Conservation (phyloP, 2,113 vertebrate species). For the Malurus alboscapulatus region DNA sequence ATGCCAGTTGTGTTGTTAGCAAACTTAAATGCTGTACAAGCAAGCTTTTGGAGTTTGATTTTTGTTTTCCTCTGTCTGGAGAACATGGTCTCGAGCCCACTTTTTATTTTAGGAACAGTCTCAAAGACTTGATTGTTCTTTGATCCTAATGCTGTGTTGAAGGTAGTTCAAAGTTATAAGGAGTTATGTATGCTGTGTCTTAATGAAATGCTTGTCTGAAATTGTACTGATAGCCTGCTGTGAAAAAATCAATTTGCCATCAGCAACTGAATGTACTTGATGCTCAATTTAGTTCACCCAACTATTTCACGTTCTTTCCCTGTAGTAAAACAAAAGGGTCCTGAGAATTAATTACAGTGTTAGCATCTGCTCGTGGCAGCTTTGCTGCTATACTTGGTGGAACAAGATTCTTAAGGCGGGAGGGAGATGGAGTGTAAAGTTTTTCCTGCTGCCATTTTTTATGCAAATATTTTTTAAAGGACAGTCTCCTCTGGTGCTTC, state of each 20-base stretch:
- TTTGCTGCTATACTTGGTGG: neutral
- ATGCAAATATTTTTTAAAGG: neutral
- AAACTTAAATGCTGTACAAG: neutral
- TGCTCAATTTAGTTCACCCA: conserved; percentile 51
- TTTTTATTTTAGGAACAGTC: conserved; percentile 25
- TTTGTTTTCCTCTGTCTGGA: neutral
- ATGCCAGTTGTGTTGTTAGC: neutral
- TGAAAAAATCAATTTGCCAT: conserved; percentile 63
- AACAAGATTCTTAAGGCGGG: neutral
- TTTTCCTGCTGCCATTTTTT: neutral
- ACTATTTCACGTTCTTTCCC: conserved; percentile 47
- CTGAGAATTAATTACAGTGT: conserved; percentile 61
- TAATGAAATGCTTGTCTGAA: conserved; percentile 58
- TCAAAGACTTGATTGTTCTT: conserved; percentile 36
- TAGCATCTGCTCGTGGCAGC: conserved; percentile 57
- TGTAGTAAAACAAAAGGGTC: conserved; percentile 52
- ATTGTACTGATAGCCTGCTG: conserved; percentile 48
- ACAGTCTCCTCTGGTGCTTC: neutral
- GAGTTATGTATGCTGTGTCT: conserved; percentile 39
- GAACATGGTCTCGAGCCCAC: neutral
- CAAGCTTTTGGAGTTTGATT: neutral
- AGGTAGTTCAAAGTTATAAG: conserved; percentile 59
- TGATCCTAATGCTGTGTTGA: conserved; percentile 26
- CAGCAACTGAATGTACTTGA: conserved; percentile 50
- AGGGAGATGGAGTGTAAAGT: neutral